Conservation (phyloP, 2,888 invertebrate species). For the Eupelmus urozonus region DNA sequence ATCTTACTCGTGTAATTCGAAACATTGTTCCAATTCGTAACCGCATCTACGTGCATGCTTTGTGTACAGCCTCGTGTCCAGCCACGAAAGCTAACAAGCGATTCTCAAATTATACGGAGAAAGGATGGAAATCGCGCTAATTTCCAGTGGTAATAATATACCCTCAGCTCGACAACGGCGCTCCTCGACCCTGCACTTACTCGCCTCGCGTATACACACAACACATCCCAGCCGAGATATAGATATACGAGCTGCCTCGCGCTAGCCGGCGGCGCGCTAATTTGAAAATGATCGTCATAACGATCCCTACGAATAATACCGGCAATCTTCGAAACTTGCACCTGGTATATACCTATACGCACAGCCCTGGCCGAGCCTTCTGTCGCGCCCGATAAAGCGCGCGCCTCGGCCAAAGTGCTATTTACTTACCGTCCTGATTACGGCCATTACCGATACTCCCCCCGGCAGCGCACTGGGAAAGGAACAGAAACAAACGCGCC, state of each 20-base stretch:
- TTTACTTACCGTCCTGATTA: constrained; percentile 50
- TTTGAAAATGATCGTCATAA: constrained; percentile 60
- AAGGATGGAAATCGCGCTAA: constrained; percentile 50
- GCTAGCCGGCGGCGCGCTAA: constrained; percentile 45
- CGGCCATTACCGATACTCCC: constrained; percentile 36
- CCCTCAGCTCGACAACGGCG: not conserved
- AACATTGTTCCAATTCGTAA: not conserved
- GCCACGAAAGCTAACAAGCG: constrained; percentile 35
- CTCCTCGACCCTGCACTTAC: constrained; percentile 40
- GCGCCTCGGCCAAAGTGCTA: constrained; percentile 25
- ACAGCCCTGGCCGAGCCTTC: constrained; percentile 22
- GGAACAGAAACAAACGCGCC: not conserved
- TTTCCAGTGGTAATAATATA: constrained; percentile 50
- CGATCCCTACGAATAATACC: constrained; percentile 53
- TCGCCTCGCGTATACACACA: not conserved
- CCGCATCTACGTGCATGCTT: not conserved
- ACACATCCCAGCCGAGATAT: constrained; percentile 11
- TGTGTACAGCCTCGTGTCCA: not conserved
- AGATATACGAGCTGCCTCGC: constrained; percentile 11
- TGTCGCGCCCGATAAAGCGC: constrained; percentile 19
- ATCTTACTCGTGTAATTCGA: not conserved
- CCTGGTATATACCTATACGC: constrained; percentile 44
- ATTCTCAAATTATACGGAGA: constrained; percentile 48
- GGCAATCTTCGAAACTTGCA: constrained; percentile 52
- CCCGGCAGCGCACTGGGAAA: not conserved